Evolutionary conservation across 2,888 invertebrate genomes (phyloP), one percentile per base, ranked within the genome.

Genomic region (Nomada fucata): DNA sequence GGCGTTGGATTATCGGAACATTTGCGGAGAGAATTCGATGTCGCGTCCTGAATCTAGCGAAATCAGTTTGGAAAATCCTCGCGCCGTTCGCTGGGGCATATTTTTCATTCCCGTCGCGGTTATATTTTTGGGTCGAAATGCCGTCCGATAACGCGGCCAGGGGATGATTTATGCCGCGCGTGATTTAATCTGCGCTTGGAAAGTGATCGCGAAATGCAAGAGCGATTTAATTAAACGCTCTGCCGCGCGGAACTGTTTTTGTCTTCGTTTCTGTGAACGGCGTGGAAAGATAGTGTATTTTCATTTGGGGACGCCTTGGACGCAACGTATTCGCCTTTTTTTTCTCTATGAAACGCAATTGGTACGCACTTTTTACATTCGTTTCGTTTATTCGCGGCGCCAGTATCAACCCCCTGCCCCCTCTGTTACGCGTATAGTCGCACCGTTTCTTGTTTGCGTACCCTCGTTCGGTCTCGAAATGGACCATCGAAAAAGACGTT

Each of bases 1-100:
- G 68, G 20, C 47, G 36, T 65, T 60, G 77, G 83, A 85, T 88
- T 86, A 86, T 89, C 76, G 61, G 79, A 79, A 79, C 80, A 68
- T 79, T 79, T 73, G 76, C 55, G 65, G 69, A 64, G 74, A 64
- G 80, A 86, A 80, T 85, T 78, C 42, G 29, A 63, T 65, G 65
- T 64, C 52, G 60, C 50, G 26, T 59, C 29, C 53, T 23, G 29
- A 29, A 61, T 29, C 64, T 36, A 36, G 55, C 47, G 44, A 68
- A 57, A 75, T 78, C 79, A 42, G 23, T 67, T 71, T 77, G 47
- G 29, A 29, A 67, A 79, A 72, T 67, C 65, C 78, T 63, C 60
- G 42, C 11, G 0, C 36, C n/a, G 20, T 15, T 65, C 29, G 9
- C 2, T n/a, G n/a, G n/a, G 2, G 10, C 36, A 13, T 65, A 53